A percentile compares a stretch with the other conserved stretches of the same genome.
phyloP scores from a whole-genome alignment of 2,113 vertebrate species.

The Equus przewalskii region DNA sequence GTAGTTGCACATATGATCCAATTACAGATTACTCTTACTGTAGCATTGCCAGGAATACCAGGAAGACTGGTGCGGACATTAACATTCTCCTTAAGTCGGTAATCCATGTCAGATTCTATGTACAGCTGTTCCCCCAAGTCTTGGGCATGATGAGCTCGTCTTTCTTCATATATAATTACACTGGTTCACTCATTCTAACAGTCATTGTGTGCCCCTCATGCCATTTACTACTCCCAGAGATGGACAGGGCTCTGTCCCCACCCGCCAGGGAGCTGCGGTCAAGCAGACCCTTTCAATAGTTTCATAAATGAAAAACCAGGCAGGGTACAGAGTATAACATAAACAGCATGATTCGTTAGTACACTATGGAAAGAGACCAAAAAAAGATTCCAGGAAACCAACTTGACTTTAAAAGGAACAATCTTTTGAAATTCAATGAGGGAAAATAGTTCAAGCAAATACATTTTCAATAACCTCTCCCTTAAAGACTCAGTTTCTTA shows the following conservation, averaged over 20 bases:
- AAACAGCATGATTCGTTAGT: not conserved
- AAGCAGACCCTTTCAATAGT: not conserved
- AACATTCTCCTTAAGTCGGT: fast-evolving
- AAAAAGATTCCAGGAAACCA: not conserved
- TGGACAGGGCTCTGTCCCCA: not conserved
- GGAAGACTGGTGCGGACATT: not conserved
- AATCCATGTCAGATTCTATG: fast-evolving
- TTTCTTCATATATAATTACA: fast-evolving
- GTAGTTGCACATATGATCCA: not conserved
- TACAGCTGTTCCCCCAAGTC: not conserved
- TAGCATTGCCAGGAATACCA: fast-evolving
- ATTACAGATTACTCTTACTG: fast-evolving
- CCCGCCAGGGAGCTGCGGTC: no score
- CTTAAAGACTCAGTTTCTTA: not conserved
- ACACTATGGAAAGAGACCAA: not conserved
- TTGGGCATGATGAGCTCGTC: not conserved
- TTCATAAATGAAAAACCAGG: not conserved
- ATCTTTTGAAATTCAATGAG: not conserved
- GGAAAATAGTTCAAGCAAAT: not conserved
- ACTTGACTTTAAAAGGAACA: not conserved
- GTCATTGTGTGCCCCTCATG: no score
- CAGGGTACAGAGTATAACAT: not conserved
- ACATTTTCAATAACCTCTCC: not conserved
- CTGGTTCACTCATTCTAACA: not conserved
- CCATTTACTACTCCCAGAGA: not conserved